phyloP scores from a whole-genome alignment of 2,888 invertebrate species.

The Erannis defoliaria region DNA sequence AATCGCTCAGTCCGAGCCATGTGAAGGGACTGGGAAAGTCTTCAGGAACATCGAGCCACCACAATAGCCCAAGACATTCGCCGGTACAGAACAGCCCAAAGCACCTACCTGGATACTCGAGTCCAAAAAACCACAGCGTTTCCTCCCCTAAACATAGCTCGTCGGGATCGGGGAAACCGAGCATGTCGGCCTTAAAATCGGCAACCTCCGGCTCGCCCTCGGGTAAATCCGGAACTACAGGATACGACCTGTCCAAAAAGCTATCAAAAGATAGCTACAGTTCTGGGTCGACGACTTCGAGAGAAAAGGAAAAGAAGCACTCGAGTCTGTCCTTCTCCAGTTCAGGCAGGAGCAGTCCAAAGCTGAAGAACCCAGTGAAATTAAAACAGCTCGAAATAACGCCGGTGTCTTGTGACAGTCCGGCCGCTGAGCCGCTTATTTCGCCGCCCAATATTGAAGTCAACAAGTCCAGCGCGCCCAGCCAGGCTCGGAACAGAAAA shows the following conservation, averaged over 20 bases:
- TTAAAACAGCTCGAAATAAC: conserved; percentile 89
- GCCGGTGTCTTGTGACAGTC: conserved; percentile 82
- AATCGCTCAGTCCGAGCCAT: conserved; percentile 84
- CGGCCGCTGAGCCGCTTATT: conserved; percentile 75
- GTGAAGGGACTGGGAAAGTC: conserved; percentile 78
- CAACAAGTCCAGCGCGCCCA: conserved; percentile 87
- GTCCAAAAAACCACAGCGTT: conserved; percentile 92
- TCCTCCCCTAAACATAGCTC: conserved; percentile 93
- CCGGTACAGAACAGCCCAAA: conserved; percentile 92
- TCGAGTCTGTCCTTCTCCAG: conserved; percentile 80
- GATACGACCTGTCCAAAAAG: conserved; percentile 86
- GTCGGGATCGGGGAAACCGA: conserved; percentile 93
- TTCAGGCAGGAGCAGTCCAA: conserved; percentile 88
- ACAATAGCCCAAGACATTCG: conserved; percentile 91
- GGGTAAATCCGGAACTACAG: conserved; percentile 86
- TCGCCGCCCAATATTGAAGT: conserved; percentile 86
- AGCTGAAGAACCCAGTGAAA: conserved; percentile 89
- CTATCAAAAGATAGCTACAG: conserved; percentile 81
- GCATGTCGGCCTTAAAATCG: conserved; percentile 95
- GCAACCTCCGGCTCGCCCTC: conserved; percentile 90
- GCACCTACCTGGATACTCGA: conserved; percentile 90
- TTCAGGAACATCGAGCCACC: conserved; percentile 83
- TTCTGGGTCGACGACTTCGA: conserved; percentile 73
- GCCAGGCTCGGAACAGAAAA: conserved; percentile 89
- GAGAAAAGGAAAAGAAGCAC: conserved; percentile 87